Conservation (phyloP, 2,888 invertebrate genomes). For the Furcula furcula region DNA sequence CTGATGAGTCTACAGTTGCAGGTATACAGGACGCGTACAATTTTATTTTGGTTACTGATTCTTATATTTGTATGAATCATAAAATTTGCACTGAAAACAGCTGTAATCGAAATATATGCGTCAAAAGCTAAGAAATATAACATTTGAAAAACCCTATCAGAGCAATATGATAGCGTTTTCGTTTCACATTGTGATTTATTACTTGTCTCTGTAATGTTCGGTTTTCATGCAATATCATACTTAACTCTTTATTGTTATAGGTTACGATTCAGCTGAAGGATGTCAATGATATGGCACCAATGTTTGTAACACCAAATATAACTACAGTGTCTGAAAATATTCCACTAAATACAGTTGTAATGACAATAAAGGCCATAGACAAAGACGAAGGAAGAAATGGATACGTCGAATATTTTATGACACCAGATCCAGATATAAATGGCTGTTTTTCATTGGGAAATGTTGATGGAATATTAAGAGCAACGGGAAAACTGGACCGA, state of each 20-base stretch:
- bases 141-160: background rate
- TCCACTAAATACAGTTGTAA: conserved; percentile 91
- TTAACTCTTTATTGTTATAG: conserved; percentile 69
- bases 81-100: too few relatives aligned
- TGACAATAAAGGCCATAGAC: conserved; percentile 94
- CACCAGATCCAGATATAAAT: conserved; percentile 84
- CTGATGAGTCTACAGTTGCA: conserved; percentile 40
- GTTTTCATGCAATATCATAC: conserved; percentile 20
- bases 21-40: conserved; percentile 15
- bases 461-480: conserved; percentile 92
- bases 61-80: too few relatives aligned
- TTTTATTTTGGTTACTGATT: conserved; percentile 18
- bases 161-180: conserved; percentile 14
- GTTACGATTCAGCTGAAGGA: conserved; percentile 93
- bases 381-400: conserved; percentile 95
- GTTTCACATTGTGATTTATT: conserved; percentile 16
- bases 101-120: too few relatives aligned
- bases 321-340: conserved; percentile 93
- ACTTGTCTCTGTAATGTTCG: conserved; percentile 15
- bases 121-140: too few relatives aligned
- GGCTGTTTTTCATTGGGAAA: conserved; percentile 91
- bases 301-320: conserved; percentile 90
- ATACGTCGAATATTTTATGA: conserved; percentile 92
- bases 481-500: conserved; percentile 93
- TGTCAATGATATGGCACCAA: conserved; percentile 95